A percentile compares a stretch with the other conserved stretches of the same genome.
Conservation (phyloP, 2,888 invertebrate genomes). For the Caenorhabditis sp. region DNA sequence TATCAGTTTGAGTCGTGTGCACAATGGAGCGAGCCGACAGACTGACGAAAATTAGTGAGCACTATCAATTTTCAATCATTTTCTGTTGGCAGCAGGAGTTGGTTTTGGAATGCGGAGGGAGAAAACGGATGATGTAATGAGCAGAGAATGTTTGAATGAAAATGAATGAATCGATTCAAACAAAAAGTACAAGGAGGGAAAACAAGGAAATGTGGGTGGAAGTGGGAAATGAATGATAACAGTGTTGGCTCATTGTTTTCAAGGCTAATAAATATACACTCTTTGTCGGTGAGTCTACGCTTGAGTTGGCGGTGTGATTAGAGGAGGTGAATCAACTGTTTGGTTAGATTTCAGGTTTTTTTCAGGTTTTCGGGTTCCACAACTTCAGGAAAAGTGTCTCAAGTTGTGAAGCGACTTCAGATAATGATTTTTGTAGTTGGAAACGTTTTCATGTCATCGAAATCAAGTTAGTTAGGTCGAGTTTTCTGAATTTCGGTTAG, state of each 20-base stretch:
- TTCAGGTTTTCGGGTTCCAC: too few relatives aligned
- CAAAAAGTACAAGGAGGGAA: neutral
- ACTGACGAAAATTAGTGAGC: neutral
- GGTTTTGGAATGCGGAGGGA: constrained; percentile 16
- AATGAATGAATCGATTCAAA: neutral
- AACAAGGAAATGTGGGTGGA: constrained; percentile 4
- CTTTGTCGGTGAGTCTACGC: constrained; percentile 24
- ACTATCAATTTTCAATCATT: constrained; percentile 27
- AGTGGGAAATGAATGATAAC: constrained; percentile 15
- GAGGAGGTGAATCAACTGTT: too few relatives aligned
- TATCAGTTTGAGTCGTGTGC: constrained; percentile 36
- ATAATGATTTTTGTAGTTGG: too few relatives aligned
- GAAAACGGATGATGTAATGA: constrained; percentile 15
- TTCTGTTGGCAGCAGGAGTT: constrained; percentile 15
- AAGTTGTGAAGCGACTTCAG: too few relatives aligned
- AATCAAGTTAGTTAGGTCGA: too few relatives aligned
- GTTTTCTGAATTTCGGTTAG: too few relatives aligned
- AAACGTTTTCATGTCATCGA: too few relatives aligned
- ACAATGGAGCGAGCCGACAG: constrained; percentile 19
- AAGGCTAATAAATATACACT: neutral
- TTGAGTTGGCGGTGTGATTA: neutral
- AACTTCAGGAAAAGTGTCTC: too few relatives aligned
- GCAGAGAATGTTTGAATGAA: neutral
- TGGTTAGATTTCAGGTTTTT: too few relatives aligned
- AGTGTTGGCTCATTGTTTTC: constrained; percentile 31